These are phyloP conservation scores for Palythoa caribaeorum DNA, from an alignment of 92 coral and sea anemone genomes.

Conservation along the genomic window DNA sequence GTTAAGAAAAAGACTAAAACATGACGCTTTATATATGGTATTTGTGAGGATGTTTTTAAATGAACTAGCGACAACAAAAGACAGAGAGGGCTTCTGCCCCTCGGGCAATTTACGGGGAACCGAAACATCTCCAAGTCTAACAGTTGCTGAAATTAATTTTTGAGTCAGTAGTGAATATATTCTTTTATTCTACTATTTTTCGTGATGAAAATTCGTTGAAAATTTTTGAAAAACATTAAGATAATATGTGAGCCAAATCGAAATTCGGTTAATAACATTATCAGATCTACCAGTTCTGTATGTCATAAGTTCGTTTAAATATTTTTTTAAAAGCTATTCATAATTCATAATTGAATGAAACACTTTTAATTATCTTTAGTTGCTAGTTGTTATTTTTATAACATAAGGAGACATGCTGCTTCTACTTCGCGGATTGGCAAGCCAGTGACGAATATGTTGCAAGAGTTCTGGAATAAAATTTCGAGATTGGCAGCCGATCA, in stretches of 20 bases:
- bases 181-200: no score
- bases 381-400: background rate
- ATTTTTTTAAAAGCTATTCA: background rate
- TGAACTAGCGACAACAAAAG: no score
- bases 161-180: no score
- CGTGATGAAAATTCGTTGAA: background rate
- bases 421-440: background rate
- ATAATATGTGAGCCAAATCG: background rate
- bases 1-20: no score
- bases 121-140: no score
- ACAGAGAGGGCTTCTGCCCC: no score
- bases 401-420: background rate
- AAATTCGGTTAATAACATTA: background rate
- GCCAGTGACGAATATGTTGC: no score
- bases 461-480: background rate
- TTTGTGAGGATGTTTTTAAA: no score
- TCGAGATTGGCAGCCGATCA: background rate
- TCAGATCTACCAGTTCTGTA: background rate
- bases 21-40: no score
- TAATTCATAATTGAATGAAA: background rate
- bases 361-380: background rate
- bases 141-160: no score
- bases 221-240: background rate
- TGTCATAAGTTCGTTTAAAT: slow-evolving; percentile 11
- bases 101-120: no score